Conservation (phyloP, 2,888 invertebrate species). For the Hirtodrosophila alboralis region DNA sequence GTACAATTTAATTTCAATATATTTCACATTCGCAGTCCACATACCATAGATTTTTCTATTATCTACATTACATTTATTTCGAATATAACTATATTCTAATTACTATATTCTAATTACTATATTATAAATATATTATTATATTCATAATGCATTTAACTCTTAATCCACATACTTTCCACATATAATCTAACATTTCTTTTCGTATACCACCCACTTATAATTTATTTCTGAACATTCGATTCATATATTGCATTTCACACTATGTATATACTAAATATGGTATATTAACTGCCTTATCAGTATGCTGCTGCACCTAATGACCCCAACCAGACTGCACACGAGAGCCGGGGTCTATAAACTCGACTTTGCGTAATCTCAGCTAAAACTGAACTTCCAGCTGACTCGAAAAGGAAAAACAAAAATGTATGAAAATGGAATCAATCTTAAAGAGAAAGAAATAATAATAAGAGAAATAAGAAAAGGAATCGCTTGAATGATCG, state of each 20-base stretch:
- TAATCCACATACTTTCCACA: not conserved
- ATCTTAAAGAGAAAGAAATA: not conserved
- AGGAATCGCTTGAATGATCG: conserved; percentile 19
- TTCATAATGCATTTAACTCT: not conserved
- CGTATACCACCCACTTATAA: conserved; percentile 38
- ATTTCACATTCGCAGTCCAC: too few relatives aligned
- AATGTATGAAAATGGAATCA: too few relatives aligned
- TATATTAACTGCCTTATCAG: conserved; percentile 29
- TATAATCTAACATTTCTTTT: not conserved
- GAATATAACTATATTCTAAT: too few relatives aligned
- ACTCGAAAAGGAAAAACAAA: not conserved
- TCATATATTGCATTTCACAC: not conserved
- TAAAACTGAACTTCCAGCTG: conserved; percentile 31
- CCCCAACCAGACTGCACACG: conserved; percentile 16
- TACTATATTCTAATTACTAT: too few relatives aligned
- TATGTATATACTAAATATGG: not conserved
- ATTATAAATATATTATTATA: too few relatives aligned
- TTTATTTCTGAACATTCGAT: conserved; percentile 22
- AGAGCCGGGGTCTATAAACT: conserved; percentile 43
- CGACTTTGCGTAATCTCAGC: conserved; percentile 41
- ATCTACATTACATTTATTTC: too few relatives aligned
- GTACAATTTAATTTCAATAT: too few relatives aligned
- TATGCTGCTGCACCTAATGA: conserved; percentile 34
- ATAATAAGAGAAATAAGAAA: not conserved
- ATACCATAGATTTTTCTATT: too few relatives aligned